Evolutionary conservation across 2,797 vertebrate species (phyloP).

Genomic region (Novumbra hubbsi): DNA sequence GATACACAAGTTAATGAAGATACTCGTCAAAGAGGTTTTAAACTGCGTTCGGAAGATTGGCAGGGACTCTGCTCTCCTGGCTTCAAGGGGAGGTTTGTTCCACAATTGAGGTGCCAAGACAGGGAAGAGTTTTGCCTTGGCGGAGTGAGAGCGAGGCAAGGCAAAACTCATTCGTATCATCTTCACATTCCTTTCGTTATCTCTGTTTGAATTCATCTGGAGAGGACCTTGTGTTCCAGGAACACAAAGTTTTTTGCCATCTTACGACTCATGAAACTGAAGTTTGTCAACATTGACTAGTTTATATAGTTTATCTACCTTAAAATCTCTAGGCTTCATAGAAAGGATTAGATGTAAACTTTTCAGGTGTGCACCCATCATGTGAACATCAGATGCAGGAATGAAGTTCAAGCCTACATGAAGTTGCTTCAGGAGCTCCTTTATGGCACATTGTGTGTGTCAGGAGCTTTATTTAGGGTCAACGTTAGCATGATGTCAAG

Average conservation of each 20-base stretch:
- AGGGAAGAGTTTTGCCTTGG: too few relatives aligned
- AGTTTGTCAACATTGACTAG: neutral
- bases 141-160: too few relatives aligned
- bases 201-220: neutral
- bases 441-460: neutral
- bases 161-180: too few relatives aligned
- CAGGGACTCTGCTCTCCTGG: too few relatives aligned
- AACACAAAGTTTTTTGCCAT: neutral
- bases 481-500: conserved; percentile 51
- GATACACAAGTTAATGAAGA: too few relatives aligned
- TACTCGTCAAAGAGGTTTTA: too few relatives aligned
- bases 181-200: conserved; percentile 1
- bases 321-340: conserved; percentile 1
- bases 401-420: neutral
- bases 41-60: too few relatives aligned
- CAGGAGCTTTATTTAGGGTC: conserved; percentile 4
- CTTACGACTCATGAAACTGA: neutral
- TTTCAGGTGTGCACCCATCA: neutral
- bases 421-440: neutral
- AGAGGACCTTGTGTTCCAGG: neutral
- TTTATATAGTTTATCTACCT: conserved; percentile 1
- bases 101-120: too few relatives aligned
- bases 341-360: neutral
- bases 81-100: too few relatives aligned
- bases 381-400: neutral